Evolutionary conservation across 92 coral and sea anemone genomes (phyloP).

Genomic region (Phymanthus crucifer): DNA sequence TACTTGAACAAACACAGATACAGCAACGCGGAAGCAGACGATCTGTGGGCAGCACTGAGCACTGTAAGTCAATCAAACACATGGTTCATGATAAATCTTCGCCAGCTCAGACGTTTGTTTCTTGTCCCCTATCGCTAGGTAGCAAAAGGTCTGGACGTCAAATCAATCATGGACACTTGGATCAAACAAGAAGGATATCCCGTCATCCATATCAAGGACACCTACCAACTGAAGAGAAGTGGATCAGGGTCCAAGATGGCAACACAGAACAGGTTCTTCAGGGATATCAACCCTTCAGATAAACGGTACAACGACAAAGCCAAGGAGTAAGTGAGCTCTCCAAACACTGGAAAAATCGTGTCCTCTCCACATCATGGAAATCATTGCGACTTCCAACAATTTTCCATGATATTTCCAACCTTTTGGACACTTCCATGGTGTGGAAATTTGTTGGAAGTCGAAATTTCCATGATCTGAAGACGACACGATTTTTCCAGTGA

Average conservation of each 20-base stretch:
- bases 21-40: slow-evolving; percentile 92
- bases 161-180: slow-evolving; percentile 98
- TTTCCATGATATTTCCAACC: no score
- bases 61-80: slow-evolving; percentile 43
- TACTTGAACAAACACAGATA: slow-evolving; percentile 82
- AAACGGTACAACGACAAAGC: slow-evolving; percentile 54
- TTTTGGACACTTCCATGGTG: no score
- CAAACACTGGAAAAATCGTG: no score
- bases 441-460: no score
- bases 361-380: no score
- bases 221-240: slow-evolving; percentile 41
- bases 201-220: slow-evolving; percentile 67
- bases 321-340: slow-evolving; percentile 61
- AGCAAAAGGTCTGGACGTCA: slow-evolving; percentile 78
- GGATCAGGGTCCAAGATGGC: slow-evolving; percentile 40
- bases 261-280: slow-evolving; percentile 78
- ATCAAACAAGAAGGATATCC: slow-evolving; percentile 95
- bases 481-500: no score
- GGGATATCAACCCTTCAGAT: slow-evolving; percentile 61
- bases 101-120: neutral
- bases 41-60: slow-evolving; percentile 85
- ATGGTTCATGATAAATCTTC: neutral
- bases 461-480: no score
- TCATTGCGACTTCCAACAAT: no score
- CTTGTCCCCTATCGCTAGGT: slow-evolving; percentile 36